These are phyloP conservation scores for Invenusta paracnida DNA, from an alignment of 2,888 invertebrate genomes.

Conservation along the genomic window DNA sequence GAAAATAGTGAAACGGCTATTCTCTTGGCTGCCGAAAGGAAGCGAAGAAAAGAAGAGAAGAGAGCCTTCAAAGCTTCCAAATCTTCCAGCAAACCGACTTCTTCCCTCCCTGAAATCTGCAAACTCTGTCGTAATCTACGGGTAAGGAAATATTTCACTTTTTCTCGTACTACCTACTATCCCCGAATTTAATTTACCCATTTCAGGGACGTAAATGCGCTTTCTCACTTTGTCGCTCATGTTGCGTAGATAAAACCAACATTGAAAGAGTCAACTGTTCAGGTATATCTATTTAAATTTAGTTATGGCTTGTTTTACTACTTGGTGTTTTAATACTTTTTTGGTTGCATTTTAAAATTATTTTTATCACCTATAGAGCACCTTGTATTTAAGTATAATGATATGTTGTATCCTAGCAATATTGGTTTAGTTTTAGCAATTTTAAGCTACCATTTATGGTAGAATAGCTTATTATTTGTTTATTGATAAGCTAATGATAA, in stretches of 20 bases:
- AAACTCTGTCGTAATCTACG: not conserved
- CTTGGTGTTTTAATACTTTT: too few relatives aligned
- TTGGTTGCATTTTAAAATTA: too few relatives aligned
- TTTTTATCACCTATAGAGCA: too few relatives aligned
- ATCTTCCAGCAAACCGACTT: not conserved
- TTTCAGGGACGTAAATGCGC: not conserved
- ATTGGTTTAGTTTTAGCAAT: too few relatives aligned
- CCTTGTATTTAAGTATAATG: too few relatives aligned
- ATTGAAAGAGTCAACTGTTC: not conserved
- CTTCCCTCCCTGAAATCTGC: not conserved
- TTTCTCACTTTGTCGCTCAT: not conserved
- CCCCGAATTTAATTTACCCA: not conserved
- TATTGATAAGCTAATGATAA: too few relatives aligned
- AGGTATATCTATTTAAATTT: not conserved
- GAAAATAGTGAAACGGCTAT: not conserved
- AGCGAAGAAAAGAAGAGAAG: slow-evolving; percentile 18
- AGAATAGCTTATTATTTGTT: too few relatives aligned
- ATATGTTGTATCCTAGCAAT: too few relatives aligned
- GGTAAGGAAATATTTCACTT: too few relatives aligned
- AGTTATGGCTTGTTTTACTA: not conserved
- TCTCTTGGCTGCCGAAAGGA: not conserved
- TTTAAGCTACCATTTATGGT: too few relatives aligned
- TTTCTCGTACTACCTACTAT: too few relatives aligned
- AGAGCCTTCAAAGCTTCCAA: not conserved
- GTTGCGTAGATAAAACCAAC: not conserved